Evolutionary conservation across 2,888 invertebrate species (phyloP), one percentile per base, ranked within the genome.

Genomic region (Furcula furcula): DNA sequence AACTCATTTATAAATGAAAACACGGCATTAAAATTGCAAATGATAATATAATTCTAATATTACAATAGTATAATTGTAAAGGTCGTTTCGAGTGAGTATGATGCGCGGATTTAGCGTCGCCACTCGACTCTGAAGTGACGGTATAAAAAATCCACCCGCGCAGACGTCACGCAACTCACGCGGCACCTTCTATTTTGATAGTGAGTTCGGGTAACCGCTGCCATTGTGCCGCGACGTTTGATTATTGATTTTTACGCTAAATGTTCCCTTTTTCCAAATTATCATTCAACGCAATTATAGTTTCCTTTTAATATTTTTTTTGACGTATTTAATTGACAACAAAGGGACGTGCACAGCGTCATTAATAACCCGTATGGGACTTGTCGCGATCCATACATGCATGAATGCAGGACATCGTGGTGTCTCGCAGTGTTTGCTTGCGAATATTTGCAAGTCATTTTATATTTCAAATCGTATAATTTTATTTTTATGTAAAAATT

Each of bases 171-270:
- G 74, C 77, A 66, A 66, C 53, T 83, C 86, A 81, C 79, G 74
- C 77, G 65, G 67, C 53, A 69, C 73, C n/a, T 69, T 79, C 76
- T 86, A 84, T 85, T 85, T 83, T 84, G 81, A 85, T 85, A 85
- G 86, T 74, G 79, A 73, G 65, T 71, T 72, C 78, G 77, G 72
- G 75, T 79, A 81, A 84, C 87, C 84, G 80, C 76, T 65, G 46
- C 79, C 54, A 76, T 87, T 86, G 87, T 86, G 53, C 54, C 48
- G 56, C 56, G 65, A 70, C 78, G 70, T 80, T 78, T 76, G 80
- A 87, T 87, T 88, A 87, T 88, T 88, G 88, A 88, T 88, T 87
- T 87, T 87, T 82, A 87, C 87, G 86, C 86, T 75, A 85, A 83
- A 87, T 81, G 79, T 77, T 81, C 66, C 76, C 76, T 83, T 83